phyloP scores from a whole-genome alignment of 2,888 invertebrate genomes.

The Hypselothyrea guttata region DNA sequence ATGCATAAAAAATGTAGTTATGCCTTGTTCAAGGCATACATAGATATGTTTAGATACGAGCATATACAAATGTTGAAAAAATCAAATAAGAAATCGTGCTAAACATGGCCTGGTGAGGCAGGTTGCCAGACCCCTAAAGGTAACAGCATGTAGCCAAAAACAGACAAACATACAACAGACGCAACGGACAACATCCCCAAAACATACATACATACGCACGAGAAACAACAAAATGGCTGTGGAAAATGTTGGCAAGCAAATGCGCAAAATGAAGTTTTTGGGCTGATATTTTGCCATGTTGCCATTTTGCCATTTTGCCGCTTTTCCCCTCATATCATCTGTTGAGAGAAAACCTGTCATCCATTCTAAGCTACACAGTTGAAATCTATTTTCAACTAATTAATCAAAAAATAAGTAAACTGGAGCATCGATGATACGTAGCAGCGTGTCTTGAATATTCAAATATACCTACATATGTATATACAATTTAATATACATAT shows the following conservation, averaged over 20 bases:
- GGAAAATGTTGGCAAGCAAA: slow-evolving; percentile 22
- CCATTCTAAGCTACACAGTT: slow-evolving; percentile 53
- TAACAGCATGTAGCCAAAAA: background rate
- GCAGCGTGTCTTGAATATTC: slow-evolving; percentile 27
- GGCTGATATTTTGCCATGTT: slow-evolving; percentile 27
- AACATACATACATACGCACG: slow-evolving; percentile 10
- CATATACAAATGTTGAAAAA: slow-evolving; percentile 2
- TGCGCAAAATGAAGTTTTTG: slow-evolving; percentile 25
- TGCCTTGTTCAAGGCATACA: no score
- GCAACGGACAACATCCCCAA: slow-evolving; percentile 5
- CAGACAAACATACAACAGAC: slow-evolving; percentile 12
- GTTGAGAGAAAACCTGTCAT: slow-evolving; percentile 58
- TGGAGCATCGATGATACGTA: slow-evolving; percentile 69
- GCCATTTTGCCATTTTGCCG: slow-evolving; percentile 16
- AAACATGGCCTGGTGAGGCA: no score
- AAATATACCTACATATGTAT: slow-evolving; percentile 11
- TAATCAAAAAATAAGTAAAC: slow-evolving; percentile 76
- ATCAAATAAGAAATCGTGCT: background rate
- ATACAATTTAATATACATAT: slow-evolving; percentile 26
- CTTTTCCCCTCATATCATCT: no score
- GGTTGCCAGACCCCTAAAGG: no score
- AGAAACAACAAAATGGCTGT: slow-evolving; percentile 39
- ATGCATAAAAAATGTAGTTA: slow-evolving; percentile 20
- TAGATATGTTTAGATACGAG: no score
- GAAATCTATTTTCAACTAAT: slow-evolving; percentile 75